Evolutionary conservation across 2,888 invertebrate species (phyloP), one percentile per base, ranked within the genome.

Genomic region (Sarcophaga rosellei): DNA sequence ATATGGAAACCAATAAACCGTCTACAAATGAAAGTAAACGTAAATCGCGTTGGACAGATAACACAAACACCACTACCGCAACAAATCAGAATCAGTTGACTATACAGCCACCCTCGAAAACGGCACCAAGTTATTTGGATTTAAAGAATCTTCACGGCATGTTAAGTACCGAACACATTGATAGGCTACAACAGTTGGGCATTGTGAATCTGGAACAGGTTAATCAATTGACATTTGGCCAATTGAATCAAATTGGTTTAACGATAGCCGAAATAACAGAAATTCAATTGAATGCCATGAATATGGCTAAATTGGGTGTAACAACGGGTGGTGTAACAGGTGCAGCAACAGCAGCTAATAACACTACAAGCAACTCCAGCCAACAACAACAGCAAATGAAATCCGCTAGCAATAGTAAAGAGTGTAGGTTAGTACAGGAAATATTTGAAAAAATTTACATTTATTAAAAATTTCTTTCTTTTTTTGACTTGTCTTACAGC

Each of bases 191-290:
- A 8, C 94, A 94, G 91, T 94, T 95, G 92, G 95, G 95, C 78
- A 95, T 95, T 66, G 94, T 94, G 79, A 95, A 95, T 91, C 93
- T 95, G 90, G 95, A 95, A 89, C 95, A 95, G 89, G 92, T 95
- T 88, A 94, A 94, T 87, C 95, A 95, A 90, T 92, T 95, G 80
- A 95, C 95, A 66, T 94, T 95, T 83, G 94, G 94, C 57, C 95
- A 95, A 89, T 90, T 95, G 68, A 95, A 95, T 90, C 94, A 94
- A 89, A 94, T 95, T 88, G 95, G 95, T 17, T 93, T 95, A 75
- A 95, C 95, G 5, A 91, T 95, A 80, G 93, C 94, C 89, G 95
- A 95, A 92, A 95, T 95, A 74, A 94, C 94, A 53, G 95, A 95
- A 90, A 95, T 95, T 88, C 95, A 95, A 90, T 91, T 95, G 80